Conservation (phyloP, 1,140 invertebrate species). For the Campoletis sonorensis region DNA sequence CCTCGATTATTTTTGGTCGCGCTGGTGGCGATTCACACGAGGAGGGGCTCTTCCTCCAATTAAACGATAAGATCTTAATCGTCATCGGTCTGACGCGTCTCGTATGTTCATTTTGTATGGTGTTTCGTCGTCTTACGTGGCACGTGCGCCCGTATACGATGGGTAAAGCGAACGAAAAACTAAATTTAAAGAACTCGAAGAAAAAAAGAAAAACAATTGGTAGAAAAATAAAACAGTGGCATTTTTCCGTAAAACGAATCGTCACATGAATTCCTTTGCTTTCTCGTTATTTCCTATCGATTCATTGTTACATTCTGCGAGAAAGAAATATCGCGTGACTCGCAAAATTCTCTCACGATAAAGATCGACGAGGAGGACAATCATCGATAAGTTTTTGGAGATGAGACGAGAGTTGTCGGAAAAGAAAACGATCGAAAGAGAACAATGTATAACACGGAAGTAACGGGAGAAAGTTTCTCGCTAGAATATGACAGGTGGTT, state of each 20-base stretch:
- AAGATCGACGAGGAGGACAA: not conserved
- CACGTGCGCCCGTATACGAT: conserved; percentile 1
- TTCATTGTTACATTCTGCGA: not conserved
- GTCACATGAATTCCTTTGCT: not conserved
- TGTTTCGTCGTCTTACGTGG: conserved; percentile 39
- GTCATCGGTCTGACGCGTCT: conserved; percentile 59
- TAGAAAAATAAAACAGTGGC: conserved; percentile 2
- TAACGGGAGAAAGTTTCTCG: conserved; percentile 32
- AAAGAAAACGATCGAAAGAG: not conserved
- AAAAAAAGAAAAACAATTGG: conserved; percentile 17
- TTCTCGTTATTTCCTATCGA: conserved; percentile 2
- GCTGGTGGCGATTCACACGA: conserved; percentile 47
- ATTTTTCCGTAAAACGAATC: not conserved
- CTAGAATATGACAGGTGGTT: conserved; percentile 64
- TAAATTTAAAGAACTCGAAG: not conserved
- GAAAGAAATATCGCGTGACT: conserved; percentile 40
- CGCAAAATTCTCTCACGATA: conserved; percentile 17
- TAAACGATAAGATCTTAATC: conserved; percentile 71
- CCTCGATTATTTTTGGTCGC: conserved; percentile 43
- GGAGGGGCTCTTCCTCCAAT: conserved; percentile 61
- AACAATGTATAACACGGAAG: conserved; percentile 20
- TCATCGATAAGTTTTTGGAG: conserved; percentile 12
- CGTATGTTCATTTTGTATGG: conserved; percentile 51
- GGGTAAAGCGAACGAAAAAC: conserved; percentile 25
- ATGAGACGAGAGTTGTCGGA: not conserved